Percentiles rank a stretch among this genome's conserved stretches.
Conservation (phyloP, 2,113 vertebrate species). For the Scortum barcoo region DNA sequence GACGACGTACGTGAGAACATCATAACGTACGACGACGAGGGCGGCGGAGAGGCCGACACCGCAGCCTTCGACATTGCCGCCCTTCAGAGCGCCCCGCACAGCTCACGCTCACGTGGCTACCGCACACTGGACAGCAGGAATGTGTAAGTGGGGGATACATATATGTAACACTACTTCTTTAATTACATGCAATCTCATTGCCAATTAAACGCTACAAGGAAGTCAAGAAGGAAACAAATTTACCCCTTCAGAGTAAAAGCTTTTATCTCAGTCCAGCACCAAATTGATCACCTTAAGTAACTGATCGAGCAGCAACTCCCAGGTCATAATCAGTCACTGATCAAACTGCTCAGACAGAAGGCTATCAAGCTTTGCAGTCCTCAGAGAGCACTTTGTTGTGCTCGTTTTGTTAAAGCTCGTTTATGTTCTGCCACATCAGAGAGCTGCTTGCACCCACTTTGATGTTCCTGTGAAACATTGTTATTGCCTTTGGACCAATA, state of each 20-base stretch:
- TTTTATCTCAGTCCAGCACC: constrained; percentile 50
- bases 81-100: constrained; percentile 88
- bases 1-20: constrained; percentile 94
- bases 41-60: constrained; percentile 92
- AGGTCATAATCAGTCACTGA: constrained; percentile 52
- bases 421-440: constrained; percentile 64
- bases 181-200: constrained; percentile 30
- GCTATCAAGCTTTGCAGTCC: constrained; percentile 64
- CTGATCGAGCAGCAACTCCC: constrained; percentile 28
- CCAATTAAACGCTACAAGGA: neutral
- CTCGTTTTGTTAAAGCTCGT: constrained; percentile 59
- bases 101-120: constrained; percentile 79
- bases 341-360: constrained; percentile 62
- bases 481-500: constrained; percentile 76
- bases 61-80: constrained; percentile 94
- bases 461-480: constrained; percentile 71
- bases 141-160: constrained; percentile 73
- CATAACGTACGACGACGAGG: constrained; percentile 93
- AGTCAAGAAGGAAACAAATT: constrained; percentile 24
- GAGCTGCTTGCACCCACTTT: constrained; percentile 68
- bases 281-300: constrained; percentile 60
- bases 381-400: constrained; percentile 65
- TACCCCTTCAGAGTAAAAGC: constrained; percentile 28
- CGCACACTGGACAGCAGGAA: constrained; percentile 87
- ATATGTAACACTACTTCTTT: constrained; percentile 4